Conservation (phyloP, 2,113 vertebrate species). For the Gorilla gorilla region DNA sequence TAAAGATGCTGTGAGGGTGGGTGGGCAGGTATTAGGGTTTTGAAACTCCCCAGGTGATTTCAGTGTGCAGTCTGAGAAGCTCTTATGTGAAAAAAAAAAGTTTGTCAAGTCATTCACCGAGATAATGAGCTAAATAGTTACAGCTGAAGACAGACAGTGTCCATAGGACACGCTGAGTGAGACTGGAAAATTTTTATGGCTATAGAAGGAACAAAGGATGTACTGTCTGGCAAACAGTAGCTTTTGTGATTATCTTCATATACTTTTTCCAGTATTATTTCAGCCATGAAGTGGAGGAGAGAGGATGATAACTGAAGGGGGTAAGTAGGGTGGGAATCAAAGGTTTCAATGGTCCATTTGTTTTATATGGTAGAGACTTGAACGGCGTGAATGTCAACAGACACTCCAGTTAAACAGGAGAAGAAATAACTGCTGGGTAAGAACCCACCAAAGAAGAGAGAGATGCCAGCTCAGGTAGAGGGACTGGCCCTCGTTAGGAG, state of each 20-base stretch:
- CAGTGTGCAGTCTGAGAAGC: not conserved
- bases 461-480: not conserved
- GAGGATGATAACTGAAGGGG: not conserved
- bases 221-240: not conserved
- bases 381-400: not conserved
- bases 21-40: not conserved
- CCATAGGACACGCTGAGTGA: not conserved
- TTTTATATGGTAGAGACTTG: not conserved
- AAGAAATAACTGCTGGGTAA: too few species aligned
- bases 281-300: not conserved
- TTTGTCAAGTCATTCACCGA: not conserved
- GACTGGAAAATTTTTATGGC: not conserved
- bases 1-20: not conserved
- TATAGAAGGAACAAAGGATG: not conserved
- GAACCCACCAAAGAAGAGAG: not conserved
- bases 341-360: not conserved
- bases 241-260: not conserved
- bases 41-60: not conserved
- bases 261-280: not conserved
- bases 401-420: not conserved
- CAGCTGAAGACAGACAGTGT: not conserved
- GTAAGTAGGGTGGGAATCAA: not conserved
- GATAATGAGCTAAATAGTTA: not conserved
- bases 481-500: too few species aligned
- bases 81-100: not conserved